phyloP scores from a whole-genome alignment of 1,140 invertebrate genomes.

The Ceratosolen solmsi region DNA sequence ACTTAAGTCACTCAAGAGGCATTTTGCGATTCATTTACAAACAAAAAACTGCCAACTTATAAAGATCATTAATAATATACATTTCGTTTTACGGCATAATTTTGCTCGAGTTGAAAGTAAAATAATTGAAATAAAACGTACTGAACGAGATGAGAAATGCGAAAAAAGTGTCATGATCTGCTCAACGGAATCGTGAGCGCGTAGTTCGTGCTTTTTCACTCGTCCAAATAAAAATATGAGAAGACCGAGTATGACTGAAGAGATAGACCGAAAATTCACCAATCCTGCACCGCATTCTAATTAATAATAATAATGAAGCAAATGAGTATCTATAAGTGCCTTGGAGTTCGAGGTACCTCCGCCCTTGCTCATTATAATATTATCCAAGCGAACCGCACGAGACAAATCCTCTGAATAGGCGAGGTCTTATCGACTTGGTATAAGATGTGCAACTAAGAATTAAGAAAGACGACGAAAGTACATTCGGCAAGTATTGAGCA shows the following conservation, averaged over 20 bases:
- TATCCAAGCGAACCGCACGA: too few species aligned
- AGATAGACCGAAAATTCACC: too few species aligned
- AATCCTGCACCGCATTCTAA: neutral
- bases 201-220: neutral
- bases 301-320: neutral
- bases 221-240: neutral
- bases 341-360: neutral
- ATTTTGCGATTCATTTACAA: neutral
- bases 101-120: neutral
- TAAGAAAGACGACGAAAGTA: too few species aligned
- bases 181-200: neutral
- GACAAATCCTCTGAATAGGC: too few species aligned
- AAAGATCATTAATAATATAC: neutral
- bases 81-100: neutral
- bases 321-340: neutral
- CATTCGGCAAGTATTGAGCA: too few species aligned
- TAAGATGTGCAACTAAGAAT: too few species aligned
- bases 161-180: neutral
- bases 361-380: too few species aligned
- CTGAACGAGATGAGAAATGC: neutral
- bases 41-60: neutral
- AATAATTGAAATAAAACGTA: neutral
- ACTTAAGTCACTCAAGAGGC: neutral
- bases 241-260: neutral
- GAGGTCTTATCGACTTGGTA: too few species aligned